Percentiles rank a stretch among this genome's conserved stretches.
phyloP scores from a whole-genome alignment of 2,797 vertebrate genomes.

The Scleropages formosus region DNA sequence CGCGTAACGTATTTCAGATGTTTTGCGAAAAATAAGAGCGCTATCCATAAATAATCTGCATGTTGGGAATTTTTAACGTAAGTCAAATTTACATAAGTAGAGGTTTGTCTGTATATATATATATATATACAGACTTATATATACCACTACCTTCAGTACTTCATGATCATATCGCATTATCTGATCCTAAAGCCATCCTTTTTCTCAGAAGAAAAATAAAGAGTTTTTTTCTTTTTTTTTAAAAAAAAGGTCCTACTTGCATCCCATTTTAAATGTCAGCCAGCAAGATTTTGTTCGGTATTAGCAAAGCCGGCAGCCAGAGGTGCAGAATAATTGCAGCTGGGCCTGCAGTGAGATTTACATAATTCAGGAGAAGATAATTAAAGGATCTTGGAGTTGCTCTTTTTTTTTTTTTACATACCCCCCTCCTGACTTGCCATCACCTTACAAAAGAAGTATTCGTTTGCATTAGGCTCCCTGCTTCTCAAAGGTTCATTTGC shows the following conservation, averaged over 20 bases:
- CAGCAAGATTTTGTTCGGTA: constrained; percentile 83
- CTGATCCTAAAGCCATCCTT: constrained; percentile 75
- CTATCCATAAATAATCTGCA: too few relatives aligned
- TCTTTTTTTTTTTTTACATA: constrained; percentile 22
- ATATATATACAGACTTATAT: too few relatives aligned
- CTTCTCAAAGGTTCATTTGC: constrained; percentile 81
- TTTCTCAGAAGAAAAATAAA: constrained; percentile 78
- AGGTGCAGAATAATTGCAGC: constrained; percentile 79
- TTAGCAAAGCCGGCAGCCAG: constrained; percentile 77
- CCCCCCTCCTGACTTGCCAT: constrained; percentile 50
- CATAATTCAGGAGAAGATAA: constrained; percentile 84
- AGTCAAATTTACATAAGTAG: too few relatives aligned
- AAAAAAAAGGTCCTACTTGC: constrained; percentile 72
- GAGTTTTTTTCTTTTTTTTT: too few relatives aligned
- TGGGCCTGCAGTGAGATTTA: constrained; percentile 80
- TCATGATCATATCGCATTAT: constrained; percentile 49
- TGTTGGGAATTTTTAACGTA: too few relatives aligned
- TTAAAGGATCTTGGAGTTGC: constrained; percentile 79
- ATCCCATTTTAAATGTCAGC: constrained; percentile 85
- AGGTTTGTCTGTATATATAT: too few relatives aligned
- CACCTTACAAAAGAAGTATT: constrained; percentile 78
- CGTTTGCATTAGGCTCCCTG: constrained; percentile 81
- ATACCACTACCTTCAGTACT: background rate
- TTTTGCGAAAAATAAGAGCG: too few relatives aligned
- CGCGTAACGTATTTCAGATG: too few relatives aligned